Base-by-base conservation (phyloP, 2,888 invertebrate species). In the Argyresthia goedartella region DNA sequence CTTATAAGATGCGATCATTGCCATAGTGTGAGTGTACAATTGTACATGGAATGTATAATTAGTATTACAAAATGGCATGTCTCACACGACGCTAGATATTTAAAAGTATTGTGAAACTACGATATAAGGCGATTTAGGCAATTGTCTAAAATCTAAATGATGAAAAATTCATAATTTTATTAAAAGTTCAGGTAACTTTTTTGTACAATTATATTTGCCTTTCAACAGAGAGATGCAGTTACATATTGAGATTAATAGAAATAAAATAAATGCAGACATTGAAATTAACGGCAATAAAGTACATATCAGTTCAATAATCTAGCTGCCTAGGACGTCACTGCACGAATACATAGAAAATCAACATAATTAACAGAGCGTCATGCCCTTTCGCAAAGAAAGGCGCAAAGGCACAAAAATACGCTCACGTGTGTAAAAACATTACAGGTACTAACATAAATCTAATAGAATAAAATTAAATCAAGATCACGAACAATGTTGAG, bases 131-230 rank as follows among this genome's bases (percentile, higher is more conserved):
- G 45, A 45, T 50, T 36, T 45, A 42, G 42, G 50, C 41, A 14
- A 36, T 15, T 39, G 25, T 47, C 15, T 35, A 36, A 50, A 42
- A n/a, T 41, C 43, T 15, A 25, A 50, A 46, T 52, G 44, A 11
- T 52, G n/a, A 47, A 51, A 50, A 47, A 34, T 33, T 42, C n/a
- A 44, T 51, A 50, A 7, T n/a, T 50, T 13, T n/a, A 16, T 49
- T 16, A 71, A 73, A 73, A 76, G 71, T 71, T 76, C 76, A 76
- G 80, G 78, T 79, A 77, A 76, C 75, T 73, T 78, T 74, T 78
- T 79, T 82, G 78, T 81, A 81, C 80, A 73, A 69, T 65, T 62
- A 62, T 25, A 49, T 49, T 16, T 52, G 51, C 49, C 47, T 52
- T 55, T 55, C 52, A 25, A 6, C 25, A 25, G 25, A 25, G 25